These are phyloP conservation scores for Meloidogyne hapla DNA, from an alignment of 1,140 invertebrate genomes.

Conservation along the genomic window DNA sequence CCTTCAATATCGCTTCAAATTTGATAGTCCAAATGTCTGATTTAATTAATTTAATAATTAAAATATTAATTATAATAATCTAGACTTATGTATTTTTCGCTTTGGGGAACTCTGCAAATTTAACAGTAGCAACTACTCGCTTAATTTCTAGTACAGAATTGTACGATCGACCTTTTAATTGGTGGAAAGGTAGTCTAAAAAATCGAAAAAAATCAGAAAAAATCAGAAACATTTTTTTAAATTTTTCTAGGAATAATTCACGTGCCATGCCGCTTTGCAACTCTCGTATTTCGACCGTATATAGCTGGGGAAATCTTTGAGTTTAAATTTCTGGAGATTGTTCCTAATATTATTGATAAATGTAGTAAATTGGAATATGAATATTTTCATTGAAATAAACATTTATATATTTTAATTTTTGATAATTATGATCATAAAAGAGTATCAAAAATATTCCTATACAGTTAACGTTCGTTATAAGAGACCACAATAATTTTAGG, in stretches of 20 bases:
- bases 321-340: background rate
- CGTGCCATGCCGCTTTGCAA: background rate
- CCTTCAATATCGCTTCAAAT: background rate
- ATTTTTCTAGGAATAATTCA: background rate
- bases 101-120: background rate
- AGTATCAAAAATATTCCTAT: no score
- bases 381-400: background rate
- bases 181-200: background rate
- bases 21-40: background rate
- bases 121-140: background rate
- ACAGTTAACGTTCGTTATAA: no score
- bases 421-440: no score
- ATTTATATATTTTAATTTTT: background rate
- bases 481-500: no score
- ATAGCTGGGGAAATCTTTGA: background rate
- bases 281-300: background rate
- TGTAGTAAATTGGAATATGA: background rate
- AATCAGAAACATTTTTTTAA: no score
- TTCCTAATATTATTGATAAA: background rate
- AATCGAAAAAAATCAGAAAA: background rate
- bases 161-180: background rate
- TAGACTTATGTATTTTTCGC: background rate
- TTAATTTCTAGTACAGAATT: background rate
- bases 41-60: background rate
- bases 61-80: no score